These are phyloP conservation scores for Cephus nigrinus DNA, from an alignment of 2,888 invertebrate genomes.

Conservation along the genomic window DNA sequence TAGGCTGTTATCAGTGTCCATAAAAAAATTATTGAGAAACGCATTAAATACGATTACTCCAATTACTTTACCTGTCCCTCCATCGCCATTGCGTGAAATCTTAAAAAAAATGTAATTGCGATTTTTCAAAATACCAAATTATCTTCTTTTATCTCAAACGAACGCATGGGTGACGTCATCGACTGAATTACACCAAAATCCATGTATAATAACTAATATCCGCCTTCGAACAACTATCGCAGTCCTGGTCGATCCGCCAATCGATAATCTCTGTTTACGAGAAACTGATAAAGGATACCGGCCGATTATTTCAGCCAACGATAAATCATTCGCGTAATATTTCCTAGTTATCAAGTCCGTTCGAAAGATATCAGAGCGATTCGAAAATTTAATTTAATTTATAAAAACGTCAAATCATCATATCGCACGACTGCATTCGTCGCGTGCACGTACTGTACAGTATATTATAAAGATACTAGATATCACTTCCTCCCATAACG, in stretches of 20 bases:
- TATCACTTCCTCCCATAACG: neutral
- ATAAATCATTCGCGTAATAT: neutral
- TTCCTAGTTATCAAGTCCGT: neutral
- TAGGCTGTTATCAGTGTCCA: neutral
- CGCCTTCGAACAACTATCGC: neutral
- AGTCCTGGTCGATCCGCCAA: neutral
- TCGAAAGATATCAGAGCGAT: neutral
- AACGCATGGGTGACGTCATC: neutral
- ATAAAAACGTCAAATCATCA: neutral
- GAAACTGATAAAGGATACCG: neutral
- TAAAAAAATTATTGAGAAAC: neutral
- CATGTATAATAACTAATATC: neutral
- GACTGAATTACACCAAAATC: neutral
- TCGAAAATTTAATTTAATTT: slow-evolving; percentile 14
- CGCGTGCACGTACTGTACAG: slow-evolving; percentile 1
- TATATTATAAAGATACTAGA: slow-evolving; percentile 2
- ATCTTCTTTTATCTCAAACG: neutral
- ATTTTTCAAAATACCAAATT: too few relatives aligned
- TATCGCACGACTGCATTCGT: neutral
- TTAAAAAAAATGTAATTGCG: too few relatives aligned
- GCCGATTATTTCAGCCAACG: neutral
- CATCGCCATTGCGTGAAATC: too few relatives aligned
- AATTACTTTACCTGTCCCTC: neutral
- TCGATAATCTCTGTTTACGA: neutral
- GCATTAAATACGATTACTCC: neutral